Percentiles rank a stretch among this genome's conserved stretches.
Evolutionary conservation across 2,113 vertebrate genomes (phyloP).

Genomic region (Tringa solitaria): DNA sequence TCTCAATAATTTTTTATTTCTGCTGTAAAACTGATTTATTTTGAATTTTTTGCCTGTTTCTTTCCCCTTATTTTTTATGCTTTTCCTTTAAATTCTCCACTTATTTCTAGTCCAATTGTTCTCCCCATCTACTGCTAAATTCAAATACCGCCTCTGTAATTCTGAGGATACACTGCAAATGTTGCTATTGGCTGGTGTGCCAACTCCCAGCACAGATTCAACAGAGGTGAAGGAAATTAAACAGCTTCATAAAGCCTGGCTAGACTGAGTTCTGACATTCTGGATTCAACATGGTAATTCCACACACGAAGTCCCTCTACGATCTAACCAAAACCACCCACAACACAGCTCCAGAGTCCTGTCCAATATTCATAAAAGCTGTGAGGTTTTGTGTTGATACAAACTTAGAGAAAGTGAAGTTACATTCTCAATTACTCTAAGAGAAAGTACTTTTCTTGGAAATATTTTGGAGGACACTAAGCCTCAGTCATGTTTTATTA

Average conservation of each 20-base stretch:
- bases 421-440: not conserved
- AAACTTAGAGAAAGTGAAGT: not conserved
- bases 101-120: not conserved
- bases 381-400: not conserved
- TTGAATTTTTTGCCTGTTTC: not conserved
- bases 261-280: not conserved
- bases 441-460: not conserved
- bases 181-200: not conserved
- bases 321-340: accelerated
- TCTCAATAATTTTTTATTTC: not conserved
- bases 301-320: accelerated
- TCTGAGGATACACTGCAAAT: not conserved
- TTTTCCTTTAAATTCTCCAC: not conserved
- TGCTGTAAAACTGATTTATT: not conserved
- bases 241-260: not conserved
- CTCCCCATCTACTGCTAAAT: not conserved
- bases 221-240: not conserved
- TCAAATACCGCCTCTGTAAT: not conserved
- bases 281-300: not conserved
- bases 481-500: not conserved
- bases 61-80: not conserved
- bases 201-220: not conserved
- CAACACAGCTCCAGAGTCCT: not conserved
- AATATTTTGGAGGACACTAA: not conserved
- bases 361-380: not conserved